Evolutionary conservation across 2,797 vertebrate species (phyloP).

Genomic region (Valencia hispanica): DNA sequence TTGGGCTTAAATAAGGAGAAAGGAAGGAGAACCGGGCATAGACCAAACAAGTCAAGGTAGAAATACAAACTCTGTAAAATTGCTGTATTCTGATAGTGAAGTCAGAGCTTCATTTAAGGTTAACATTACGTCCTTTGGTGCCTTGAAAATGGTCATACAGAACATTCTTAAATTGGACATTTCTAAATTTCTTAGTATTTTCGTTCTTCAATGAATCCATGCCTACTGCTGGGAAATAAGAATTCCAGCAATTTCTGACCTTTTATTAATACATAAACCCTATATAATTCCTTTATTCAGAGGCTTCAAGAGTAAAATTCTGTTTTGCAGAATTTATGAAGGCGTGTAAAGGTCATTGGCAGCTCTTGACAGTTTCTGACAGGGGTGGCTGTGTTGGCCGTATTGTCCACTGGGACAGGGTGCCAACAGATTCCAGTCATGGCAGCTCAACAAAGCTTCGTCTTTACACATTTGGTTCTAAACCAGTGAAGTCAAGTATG

Average conservation of each 20-base stretch:
- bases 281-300: neutral
- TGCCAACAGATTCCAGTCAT: constrained; percentile 43
- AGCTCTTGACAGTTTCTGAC: constrained; percentile 12
- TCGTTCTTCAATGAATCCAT: neutral
- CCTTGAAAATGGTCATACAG: neutral
- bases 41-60: neutral
- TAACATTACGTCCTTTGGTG: neutral
- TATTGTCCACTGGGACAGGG: constrained; percentile 21
- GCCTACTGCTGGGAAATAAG: neutral
- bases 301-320: neutral
- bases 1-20: constrained; percentile 22
- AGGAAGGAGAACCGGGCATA: constrained; percentile 16
- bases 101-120: neutral
- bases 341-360: constrained; percentile 25
- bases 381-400: constrained; percentile 17
- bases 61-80: neutral
- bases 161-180: neutral
- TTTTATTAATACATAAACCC: neutral
- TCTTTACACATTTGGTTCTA: constrained; percentile 27
- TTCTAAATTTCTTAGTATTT: neutral
- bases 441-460: constrained; percentile 31
- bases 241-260: neutral
- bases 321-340: constrained; percentile 7
- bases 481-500: constrained; percentile 10
- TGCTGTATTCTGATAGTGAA: neutral